Base-by-base conservation (phyloP, 2,888 invertebrate genomes). In the Lasius fuliginosus region DNA sequence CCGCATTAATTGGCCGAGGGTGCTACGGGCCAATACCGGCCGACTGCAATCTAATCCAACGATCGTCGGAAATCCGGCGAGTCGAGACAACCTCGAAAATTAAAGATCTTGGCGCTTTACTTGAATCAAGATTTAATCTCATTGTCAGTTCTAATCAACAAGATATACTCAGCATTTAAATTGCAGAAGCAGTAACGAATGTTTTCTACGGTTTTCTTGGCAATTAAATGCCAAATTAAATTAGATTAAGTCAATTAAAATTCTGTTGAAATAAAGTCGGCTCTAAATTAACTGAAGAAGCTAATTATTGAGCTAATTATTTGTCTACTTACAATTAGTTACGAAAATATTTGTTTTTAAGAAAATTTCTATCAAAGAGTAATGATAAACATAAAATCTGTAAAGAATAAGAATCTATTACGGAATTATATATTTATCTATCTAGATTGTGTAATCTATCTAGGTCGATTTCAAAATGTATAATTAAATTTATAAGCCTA, bases 1-100 rank as follows among this genome's bases (percentile, higher is more conserved):
- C 85, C 87, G 64, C 84, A 87, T 86, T 89, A 87, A 85, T 89
- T 85, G 85, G 11, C 64, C 33, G 85, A 67, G 85, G 69, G 67
- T 85, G 73, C 62, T 62, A 15, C 53, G 40, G 40, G 27, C 67
- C 68, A 30, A 67, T 76, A 64, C 40, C 81, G 84, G 83, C 77
- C 88, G 86, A 79, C 60, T 60, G 18, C 84, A 89, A 89, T 87
- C 87, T 88, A 86, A 64, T 67, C 81, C 27, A 68, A 12, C 69
- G 33, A 23, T 83, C 79, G 83, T 62, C 65, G 53, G 23, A 71
- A 77, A 71, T 81, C 23, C 46, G 46, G 18, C 23, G 23, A 33
- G n/a, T 53, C n/a, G 56, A 42, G 40, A 18, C 33, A 71, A 46
- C 18, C 15, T 18, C 60, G 46, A 71, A n/a, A 53, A 49, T 81